Conservation (phyloP, 2,797 vertebrate species). For the Cyclura pinguis region DNA sequence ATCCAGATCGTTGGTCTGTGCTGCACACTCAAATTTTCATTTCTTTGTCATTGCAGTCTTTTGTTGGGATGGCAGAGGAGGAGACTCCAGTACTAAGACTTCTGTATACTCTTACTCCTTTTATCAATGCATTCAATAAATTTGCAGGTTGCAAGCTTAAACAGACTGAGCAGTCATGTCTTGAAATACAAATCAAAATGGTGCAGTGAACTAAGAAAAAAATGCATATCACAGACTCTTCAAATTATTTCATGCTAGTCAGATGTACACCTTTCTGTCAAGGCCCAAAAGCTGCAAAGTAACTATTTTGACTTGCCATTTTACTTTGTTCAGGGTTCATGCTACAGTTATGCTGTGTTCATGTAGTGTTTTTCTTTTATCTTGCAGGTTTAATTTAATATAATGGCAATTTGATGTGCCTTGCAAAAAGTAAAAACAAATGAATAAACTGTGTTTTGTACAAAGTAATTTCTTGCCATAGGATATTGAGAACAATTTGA, state of each 20-base stretch:
- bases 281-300: conserved; percentile 23
- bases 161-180: no score
- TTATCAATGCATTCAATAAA: conserved; percentile 71
- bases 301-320: not conserved
- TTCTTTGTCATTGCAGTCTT: not conserved
- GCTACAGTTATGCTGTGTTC: conserved; percentile 15
- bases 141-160: conserved; percentile 64
- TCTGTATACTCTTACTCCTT: conserved; percentile 72
- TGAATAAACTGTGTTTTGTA: not conserved
- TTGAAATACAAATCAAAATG: not conserved
- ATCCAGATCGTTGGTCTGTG: fast-evolving
- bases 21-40: not conserved
- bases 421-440: not conserved
- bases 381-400: not conserved
- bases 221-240: not conserved
- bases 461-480: not conserved
- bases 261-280: conserved; percentile 20
- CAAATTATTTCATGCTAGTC: conserved; percentile 19
- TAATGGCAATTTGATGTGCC: not conserved
- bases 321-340: conserved; percentile 1
- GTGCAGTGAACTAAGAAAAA: not conserved
- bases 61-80: conserved; percentile 60
- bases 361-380: conserved; percentile 3
- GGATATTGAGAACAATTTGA: not conserved
- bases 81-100: not conserved